Conservation (phyloP, 2,113 vertebrate genomes). For the Jaculus jaculus region DNA sequence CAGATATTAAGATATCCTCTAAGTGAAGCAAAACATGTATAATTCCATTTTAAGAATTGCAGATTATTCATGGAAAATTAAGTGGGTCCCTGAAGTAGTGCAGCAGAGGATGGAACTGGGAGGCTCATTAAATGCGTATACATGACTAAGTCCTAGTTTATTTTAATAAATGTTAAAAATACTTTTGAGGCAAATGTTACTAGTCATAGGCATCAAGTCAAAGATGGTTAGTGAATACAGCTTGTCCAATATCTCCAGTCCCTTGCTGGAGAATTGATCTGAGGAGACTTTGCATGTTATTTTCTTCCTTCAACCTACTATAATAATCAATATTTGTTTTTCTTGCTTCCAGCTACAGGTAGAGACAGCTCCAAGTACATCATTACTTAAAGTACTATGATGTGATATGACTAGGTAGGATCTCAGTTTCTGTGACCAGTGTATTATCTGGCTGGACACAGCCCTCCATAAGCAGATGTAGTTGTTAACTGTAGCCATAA, state of each 20-base stretch:
- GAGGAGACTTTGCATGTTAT: neutral
- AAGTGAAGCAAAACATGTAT: neutral
- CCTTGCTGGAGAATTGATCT: neutral
- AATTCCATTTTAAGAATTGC: slow-evolving; percentile 11
- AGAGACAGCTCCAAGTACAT: no score
- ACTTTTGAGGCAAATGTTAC: neutral
- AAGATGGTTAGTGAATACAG: neutral
- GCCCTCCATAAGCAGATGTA: neutral
- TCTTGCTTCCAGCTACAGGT: neutral
- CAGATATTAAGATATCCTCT: slow-evolving; percentile 8
- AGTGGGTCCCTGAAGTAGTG: neutral
- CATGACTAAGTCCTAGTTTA: neutral
- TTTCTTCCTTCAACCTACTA: neutral
- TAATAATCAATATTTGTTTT: neutral
- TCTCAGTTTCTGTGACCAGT: neutral
- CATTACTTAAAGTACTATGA: neutral
- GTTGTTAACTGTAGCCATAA: neutral
- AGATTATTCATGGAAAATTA: slow-evolving; percentile 26
- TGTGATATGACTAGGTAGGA: no score
- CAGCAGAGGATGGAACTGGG: neutral
- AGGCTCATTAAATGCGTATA: slow-evolving; percentile 19
- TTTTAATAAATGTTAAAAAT: neutral
- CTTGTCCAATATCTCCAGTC: neutral
- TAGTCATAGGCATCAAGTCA: neutral
- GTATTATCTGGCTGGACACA: neutral